Percentiles rank a stretch among this genome's conserved stretches.
These are phyloP conservation scores for Listronotus bonariensis DNA, from an alignment of 1,140 invertebrate genomes.

Conservation along the genomic window DNA sequence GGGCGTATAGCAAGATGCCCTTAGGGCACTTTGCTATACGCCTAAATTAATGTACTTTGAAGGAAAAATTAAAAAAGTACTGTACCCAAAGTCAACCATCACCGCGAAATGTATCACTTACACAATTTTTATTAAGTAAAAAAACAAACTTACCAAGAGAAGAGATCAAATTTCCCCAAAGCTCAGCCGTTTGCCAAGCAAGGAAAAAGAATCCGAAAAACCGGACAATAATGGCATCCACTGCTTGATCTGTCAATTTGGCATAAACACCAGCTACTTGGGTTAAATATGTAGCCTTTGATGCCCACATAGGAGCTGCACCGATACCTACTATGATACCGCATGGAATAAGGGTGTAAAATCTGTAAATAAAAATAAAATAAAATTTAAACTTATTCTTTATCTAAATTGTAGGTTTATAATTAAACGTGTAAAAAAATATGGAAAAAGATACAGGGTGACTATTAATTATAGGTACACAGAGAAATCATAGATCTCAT, in stretches of 20 bases:
- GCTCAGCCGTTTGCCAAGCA: slow-evolving; percentile 92
- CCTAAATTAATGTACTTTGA: no score
- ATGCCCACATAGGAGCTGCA: slow-evolving; percentile 95
- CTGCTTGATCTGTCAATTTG: slow-evolving; percentile 81
- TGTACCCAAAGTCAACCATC: no score
- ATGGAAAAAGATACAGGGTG: no score
- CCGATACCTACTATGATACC: slow-evolving; percentile 88
- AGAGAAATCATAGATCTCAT: no score
- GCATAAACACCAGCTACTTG: slow-evolving; percentile 89
- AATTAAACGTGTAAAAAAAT: no score
- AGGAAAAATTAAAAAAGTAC: no score
- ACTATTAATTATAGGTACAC: no score
- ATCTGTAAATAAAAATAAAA: slow-evolving; percentile 50
- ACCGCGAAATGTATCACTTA: neutral
- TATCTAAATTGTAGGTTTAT: no score
- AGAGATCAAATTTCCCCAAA: slow-evolving; percentile 96
- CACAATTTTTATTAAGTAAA: neutral
- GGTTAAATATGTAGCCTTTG: slow-evolving; percentile 94
- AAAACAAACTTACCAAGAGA: slow-evolving; percentile 75
- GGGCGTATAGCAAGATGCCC: no score
- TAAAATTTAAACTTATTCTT: no score
- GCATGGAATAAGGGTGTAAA: slow-evolving; percentile 90
- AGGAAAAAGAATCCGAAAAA: slow-evolving; percentile 99
- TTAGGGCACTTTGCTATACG: no score
- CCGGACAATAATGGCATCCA: slow-evolving; percentile 88